Evolutionary conservation across 2,888 invertebrate species (phyloP).

Genomic region (Gisinianus flammeolus): DNA sequence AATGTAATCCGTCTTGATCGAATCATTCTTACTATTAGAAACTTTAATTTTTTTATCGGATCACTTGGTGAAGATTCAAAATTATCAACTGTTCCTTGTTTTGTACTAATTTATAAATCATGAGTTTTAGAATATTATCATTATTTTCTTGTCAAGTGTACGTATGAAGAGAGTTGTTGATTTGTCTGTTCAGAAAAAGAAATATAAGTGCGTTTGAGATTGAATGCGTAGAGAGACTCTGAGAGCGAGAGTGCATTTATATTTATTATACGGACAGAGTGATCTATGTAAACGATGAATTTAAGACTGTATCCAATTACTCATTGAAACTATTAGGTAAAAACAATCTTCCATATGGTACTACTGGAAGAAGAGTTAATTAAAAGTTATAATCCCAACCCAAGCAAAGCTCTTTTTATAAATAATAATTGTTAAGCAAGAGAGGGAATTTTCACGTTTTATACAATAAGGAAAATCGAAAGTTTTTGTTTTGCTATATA

Average conservation of each 20-base stretch:
- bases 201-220: not conserved
- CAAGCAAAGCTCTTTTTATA: too few relatives aligned
- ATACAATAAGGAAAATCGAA: too few relatives aligned
- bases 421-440: too few relatives aligned
- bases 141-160: conserved; percentile 25
- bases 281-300: conserved; percentile 29
- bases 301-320: conserved; percentile 26
- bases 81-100: conserved; percentile 26
- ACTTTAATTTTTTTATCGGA: too few relatives aligned
- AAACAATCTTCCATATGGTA: too few relatives aligned
- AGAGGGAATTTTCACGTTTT: too few relatives aligned
- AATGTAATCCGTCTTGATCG: not conserved
- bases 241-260: not conserved
- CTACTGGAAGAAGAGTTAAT: too few relatives aligned
- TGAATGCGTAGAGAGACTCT: not conserved
- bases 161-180: too few relatives aligned
- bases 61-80: conserved; percentile 13
- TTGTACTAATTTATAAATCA: conserved; percentile 10
- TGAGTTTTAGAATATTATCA: conserved; percentile 9
- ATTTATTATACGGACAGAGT: conserved; percentile 20
- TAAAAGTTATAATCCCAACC: too few relatives aligned
- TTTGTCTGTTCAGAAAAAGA: too few relatives aligned
- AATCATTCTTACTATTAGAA: not conserved
- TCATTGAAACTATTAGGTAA: too few relatives aligned
- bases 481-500: too few relatives aligned